Conservation (phyloP, 2,113 vertebrate genomes). For the Mugil cephalus region DNA sequence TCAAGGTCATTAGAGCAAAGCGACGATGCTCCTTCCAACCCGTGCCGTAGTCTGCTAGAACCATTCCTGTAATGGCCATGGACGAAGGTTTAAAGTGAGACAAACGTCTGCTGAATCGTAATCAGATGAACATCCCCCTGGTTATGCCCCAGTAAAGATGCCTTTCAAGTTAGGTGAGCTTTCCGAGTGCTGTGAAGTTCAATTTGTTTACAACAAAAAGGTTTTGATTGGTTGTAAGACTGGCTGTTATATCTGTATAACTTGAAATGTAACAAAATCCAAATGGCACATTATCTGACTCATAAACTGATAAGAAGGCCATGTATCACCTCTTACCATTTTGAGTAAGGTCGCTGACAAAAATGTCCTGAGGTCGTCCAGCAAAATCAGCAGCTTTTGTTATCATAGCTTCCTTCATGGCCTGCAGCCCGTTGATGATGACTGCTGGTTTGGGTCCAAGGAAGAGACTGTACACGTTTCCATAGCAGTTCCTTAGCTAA, state of each 20-base stretch:
- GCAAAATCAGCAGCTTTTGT: constrained; percentile 75
- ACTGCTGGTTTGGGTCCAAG: constrained; percentile 72
- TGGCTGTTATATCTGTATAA: too few relatives aligned
- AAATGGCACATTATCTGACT: too few relatives aligned
- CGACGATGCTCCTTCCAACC: constrained; percentile 85
- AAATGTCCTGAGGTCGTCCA: constrained; percentile 77
- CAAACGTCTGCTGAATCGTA: neutral
- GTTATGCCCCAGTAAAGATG: too few relatives aligned
- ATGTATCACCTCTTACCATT: constrained; percentile 61
- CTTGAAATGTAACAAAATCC: too few relatives aligned
- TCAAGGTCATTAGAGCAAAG: constrained; percentile 84
- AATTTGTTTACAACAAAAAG: too few relatives aligned
- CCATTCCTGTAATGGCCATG: constrained; percentile 26
- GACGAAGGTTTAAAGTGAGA: neutral
- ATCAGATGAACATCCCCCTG: too few relatives aligned
- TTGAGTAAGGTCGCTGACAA: constrained; percentile 42
- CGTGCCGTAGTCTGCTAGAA: constrained; percentile 67
- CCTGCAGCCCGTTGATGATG: constrained; percentile 68
- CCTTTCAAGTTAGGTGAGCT: too few relatives aligned
- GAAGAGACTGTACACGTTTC: constrained; percentile 78
- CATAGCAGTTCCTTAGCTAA: too few relatives aligned
- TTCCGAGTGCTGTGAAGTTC: too few relatives aligned
- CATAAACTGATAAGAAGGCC: too few relatives aligned
- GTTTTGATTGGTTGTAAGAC: too few relatives aligned
- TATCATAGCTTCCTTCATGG: constrained; percentile 77